These are phyloP conservation scores for Pammene aurita DNA, from an alignment of 2,888 invertebrate genomes.

Conservation along the genomic window DNA sequence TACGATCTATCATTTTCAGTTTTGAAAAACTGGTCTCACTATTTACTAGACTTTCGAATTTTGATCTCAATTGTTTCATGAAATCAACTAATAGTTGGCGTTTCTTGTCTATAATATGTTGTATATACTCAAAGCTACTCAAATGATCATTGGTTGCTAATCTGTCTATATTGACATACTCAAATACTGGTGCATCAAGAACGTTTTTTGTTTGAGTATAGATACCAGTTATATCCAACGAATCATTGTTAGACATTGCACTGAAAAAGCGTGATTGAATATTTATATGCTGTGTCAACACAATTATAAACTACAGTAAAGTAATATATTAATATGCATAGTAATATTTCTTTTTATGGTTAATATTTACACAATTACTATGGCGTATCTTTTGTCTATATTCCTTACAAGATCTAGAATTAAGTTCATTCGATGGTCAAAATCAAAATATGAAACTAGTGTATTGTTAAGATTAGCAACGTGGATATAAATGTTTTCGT, in stretches of 20 bases:
- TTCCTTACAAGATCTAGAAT: neutral
- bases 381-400: neutral
- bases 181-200: neutral
- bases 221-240: neutral
- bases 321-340: neutral
- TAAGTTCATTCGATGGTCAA: neutral
- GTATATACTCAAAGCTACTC: conserved; percentile 1
- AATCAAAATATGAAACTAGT: neutral
- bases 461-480: neutral
- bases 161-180: neutral
- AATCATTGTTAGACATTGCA: neutral
- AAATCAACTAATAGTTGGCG: neutral
- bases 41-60: neutral
- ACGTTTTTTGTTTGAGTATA: neutral
- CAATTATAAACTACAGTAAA: too few relatives aligned
- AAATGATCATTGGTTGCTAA: neutral
- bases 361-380: neutral
- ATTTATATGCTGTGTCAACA: too few relatives aligned
- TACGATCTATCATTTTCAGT: neutral
- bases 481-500: neutral
- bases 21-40: neutral
- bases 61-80: neutral
- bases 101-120: neutral
- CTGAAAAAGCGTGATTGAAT: neutral
- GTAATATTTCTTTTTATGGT: neutral